Evolutionary conservation across 2,113 vertebrate species (phyloP), one percentile per base, ranked within the genome.

Genomic region (Tonatia bakeri): DNA sequence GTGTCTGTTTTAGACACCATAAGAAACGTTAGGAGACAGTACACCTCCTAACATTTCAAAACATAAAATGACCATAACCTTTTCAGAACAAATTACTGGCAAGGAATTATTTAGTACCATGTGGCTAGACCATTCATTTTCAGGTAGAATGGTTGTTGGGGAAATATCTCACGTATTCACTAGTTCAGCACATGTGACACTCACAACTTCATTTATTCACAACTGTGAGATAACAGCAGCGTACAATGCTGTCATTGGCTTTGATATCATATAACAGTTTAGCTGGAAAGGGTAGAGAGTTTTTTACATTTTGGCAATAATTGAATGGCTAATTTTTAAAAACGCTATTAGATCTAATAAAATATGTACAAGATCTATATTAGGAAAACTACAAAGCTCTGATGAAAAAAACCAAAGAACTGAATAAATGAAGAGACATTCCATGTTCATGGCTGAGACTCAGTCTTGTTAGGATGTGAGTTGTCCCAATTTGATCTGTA

Each of bases 131-230:
- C 43, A 36, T 77, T 93, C 8, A 47, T 61, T 38, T 90, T 47
- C 14, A 64, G 40, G 7, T 69, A n/a, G 5, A 31, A 43, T 19
- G 26, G 36, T 28, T 65, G 6, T 33, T 81, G 45, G 12, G 13
- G 28, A 73, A 40, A 67, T 33, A 95, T 89, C 3, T 73, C 17
- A 38, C 36, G 28, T 36, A 40, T 70, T 76, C 5, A 54, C 13
- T 83, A 84, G 5, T 8, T 90, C 33, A 69, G 3, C 4, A 36
- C 45, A 73, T 94, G 72, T 8, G 47, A 3, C 61, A 90, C 31
- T 89, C 16, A 45, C 67, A 70, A 72, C 81, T 92, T 54, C 3
- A 85, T n/a, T 75, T 70, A 88, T 92, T 95, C 81, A 90, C 33
- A 56, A 4, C 24, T 24, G 91, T 59, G 31, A 88, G 7, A n/a